These are phyloP conservation scores for Zelleria hepariella DNA, from an alignment of 2,888 invertebrate genomes.

Conservation along the genomic window DNA sequence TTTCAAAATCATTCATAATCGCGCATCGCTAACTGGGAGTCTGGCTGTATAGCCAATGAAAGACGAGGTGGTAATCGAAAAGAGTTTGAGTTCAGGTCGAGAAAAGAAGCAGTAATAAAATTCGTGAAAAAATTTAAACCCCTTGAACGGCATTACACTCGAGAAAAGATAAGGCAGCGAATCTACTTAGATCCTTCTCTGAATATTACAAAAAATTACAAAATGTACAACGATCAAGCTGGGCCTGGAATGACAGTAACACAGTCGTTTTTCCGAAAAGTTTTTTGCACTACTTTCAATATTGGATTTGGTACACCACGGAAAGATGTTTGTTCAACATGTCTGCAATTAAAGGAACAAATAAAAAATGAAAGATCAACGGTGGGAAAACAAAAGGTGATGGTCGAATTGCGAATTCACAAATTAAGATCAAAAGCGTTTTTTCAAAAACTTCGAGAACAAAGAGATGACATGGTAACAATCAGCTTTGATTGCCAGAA, in stretches of 20 bases:
- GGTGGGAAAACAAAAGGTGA: slow-evolving; percentile 4
- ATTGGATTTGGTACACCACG: slow-evolving; percentile 14
- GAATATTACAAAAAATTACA: slow-evolving; percentile 6
- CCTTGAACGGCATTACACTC: slow-evolving; percentile 10
- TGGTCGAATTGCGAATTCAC: neutral
- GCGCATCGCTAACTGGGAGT: too few species aligned
- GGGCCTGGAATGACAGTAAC: slow-evolving; percentile 7
- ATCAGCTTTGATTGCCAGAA: neutral
- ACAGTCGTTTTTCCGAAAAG: slow-evolving; percentile 11
- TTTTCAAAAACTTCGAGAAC: neutral
- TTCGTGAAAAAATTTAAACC: slow-evolving; percentile 10
- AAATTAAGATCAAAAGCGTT: neutral
- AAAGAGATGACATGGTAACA: neutral
- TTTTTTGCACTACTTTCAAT: slow-evolving; percentile 12
- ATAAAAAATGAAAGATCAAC: slow-evolving; percentile 9
- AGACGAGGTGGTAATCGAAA: slow-evolving; percentile 11
- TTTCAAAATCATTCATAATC: too few species aligned
- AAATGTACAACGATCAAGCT: slow-evolving; percentile 11
- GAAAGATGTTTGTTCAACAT: slow-evolving; percentile 14
- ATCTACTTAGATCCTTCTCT: slow-evolving; percentile 8
- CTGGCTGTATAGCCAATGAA: too few species aligned
- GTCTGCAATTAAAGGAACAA: slow-evolving; percentile 11
- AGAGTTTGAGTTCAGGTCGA: slow-evolving; percentile 6
- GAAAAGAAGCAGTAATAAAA: slow-evolving; percentile 9
- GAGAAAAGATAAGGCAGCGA: slow-evolving; percentile 7